Percentiles rank a stretch among this genome's conserved stretches.
These are phyloP conservation scores for Heliconius hortense DNA, from an alignment of 2,888 invertebrate genomes.

Conservation along the genomic window DNA sequence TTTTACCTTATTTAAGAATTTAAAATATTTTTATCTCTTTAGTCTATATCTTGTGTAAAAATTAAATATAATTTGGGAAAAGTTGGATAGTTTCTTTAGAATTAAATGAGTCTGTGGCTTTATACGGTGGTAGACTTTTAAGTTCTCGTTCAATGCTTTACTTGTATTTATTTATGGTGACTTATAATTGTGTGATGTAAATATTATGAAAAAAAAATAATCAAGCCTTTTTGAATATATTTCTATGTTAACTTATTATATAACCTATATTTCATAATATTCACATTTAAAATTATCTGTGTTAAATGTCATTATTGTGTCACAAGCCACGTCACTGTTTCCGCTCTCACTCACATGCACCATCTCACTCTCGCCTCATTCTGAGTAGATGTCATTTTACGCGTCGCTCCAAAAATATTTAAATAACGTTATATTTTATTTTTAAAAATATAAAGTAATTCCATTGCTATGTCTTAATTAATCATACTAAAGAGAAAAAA, in stretches of 20 bases:
- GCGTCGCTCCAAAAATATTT: conserved; percentile 42
- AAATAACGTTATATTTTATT: not conserved
- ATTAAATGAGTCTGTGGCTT: conserved; percentile 32
- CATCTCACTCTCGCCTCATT: conserved; percentile 78
- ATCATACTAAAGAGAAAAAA: not conserved
- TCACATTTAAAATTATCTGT: conserved; percentile 36
- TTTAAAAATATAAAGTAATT: not conserved
- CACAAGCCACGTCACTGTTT: conserved; percentile 78
- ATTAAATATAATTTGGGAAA: conserved; percentile 6
- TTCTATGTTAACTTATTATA: not conserved
- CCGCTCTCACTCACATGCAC: conserved; percentile 80
- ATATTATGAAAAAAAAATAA: conserved; percentile 36
- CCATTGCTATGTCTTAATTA: not conserved
- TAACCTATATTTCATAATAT: conserved; percentile 37
- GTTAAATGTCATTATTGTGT: conserved; percentile 49
- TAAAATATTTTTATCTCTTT: not conserved
- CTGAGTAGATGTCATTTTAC: conserved; percentile 58
- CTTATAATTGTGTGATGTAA: conserved; percentile 33
- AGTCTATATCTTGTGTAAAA: not conserved
- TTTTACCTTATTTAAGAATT: conserved; percentile 6
- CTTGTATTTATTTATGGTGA: conserved; percentile 33
- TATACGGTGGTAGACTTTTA: conserved; percentile 32
- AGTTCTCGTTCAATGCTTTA: conserved; percentile 33
- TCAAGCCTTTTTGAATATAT: not conserved
- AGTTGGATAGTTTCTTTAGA: not conserved